Conservation (phyloP, 2,888 invertebrate genomes). For the Philhelius pedissequus region DNA sequence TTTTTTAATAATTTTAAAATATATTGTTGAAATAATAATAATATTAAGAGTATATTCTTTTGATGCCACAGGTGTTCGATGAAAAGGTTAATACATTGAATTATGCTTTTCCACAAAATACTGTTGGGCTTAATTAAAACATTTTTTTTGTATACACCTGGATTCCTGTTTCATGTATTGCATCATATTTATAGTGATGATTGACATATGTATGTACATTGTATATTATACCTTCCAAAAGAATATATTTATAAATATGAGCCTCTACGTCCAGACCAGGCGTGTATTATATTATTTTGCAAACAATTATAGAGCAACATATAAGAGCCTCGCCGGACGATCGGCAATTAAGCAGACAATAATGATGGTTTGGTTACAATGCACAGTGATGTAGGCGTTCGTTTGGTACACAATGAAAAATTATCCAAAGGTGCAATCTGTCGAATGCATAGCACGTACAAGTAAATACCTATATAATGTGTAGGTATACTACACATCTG, state of each 20-base stretch:
- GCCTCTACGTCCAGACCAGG: background rate
- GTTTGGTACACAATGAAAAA: background rate
- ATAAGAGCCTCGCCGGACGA: background rate
- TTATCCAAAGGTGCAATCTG: slow-evolving; percentile 8
- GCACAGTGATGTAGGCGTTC: slow-evolving; percentile 20
- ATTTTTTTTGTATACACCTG: background rate
- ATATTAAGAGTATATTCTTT: too few species aligned
- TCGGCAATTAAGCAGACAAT: background rate
- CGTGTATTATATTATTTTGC: slow-evolving; percentile 5
- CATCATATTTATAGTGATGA: too few species aligned
- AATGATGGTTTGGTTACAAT: background rate
- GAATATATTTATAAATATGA: background rate
- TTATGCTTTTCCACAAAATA: background rate
- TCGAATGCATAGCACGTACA: slow-evolving; percentile 2
- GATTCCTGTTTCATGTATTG: too few species aligned
- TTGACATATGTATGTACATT: background rate
- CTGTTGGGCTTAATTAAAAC: background rate
- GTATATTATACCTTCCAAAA: background rate
- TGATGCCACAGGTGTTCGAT: too few species aligned
- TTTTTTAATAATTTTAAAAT: too few species aligned
- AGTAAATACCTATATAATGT: too few species aligned
- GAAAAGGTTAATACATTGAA: background rate
- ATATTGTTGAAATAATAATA: too few species aligned
- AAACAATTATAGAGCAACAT: background rate
- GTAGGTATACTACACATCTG: background rate